A percentile compares a stretch with the other conserved stretches of the same genome.
Conservation (phyloP, 2,113 vertebrate species). For the Conger conger region DNA sequence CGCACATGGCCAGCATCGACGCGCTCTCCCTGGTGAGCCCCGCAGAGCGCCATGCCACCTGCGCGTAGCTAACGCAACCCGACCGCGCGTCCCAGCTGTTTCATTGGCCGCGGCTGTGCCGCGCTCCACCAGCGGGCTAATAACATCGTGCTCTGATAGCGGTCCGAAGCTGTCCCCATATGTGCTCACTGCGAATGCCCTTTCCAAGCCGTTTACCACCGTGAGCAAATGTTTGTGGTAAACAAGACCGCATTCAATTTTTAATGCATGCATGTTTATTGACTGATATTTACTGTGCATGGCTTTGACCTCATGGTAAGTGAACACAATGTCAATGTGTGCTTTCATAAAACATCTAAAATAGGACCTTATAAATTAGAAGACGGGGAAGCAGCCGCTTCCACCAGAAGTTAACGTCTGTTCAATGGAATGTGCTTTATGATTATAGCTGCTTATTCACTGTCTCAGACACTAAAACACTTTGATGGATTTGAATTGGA, state of each 20-base stretch:
- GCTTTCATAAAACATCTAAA: neutral
- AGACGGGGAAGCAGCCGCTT: no score
- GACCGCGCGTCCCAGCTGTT: neutral
- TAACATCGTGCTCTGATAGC: neutral
- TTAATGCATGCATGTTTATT: neutral
- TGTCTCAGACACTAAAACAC: no score
- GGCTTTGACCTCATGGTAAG: neutral
- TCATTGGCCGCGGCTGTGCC: neutral
- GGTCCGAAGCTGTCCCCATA: neutral
- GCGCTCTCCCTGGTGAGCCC: conserved; percentile 57
- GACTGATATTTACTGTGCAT: neutral
- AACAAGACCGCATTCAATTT: neutral
- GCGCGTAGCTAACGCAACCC: neutral
- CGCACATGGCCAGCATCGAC: conserved; percentile 53
- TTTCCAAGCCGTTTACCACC: neutral
- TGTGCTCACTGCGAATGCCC: neutral
- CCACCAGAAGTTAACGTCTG: no score
- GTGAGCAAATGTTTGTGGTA: neutral
- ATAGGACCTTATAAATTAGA: neutral
- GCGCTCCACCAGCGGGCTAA: neutral
- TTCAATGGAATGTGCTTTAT: no score
- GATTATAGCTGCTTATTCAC: no score
- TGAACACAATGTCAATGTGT: neutral
- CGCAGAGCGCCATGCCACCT: neutral
- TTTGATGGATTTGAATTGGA: no score